Base-by-base conservation (phyloP, 2,113 vertebrate species). In the Sarotherodon lohbergeri region DNA sequence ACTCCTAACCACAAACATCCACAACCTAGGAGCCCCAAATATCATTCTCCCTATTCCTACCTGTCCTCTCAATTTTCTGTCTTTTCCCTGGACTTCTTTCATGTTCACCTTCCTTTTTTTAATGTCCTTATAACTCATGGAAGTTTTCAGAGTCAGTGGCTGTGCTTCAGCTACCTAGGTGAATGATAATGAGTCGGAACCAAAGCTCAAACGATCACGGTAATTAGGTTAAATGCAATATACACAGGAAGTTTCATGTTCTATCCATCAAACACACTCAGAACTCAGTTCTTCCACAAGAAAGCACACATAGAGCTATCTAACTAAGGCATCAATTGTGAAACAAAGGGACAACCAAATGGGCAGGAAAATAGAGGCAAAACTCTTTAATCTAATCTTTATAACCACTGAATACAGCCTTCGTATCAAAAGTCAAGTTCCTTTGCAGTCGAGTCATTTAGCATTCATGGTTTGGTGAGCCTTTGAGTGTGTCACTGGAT, bases 121-220 rank as follows among this genome's bases (percentile, higher is more conserved):
- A 68, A 48, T 57, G 5, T 19, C 85, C 14, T 7, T 12, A 19
- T 85, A 55, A 46, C 24, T 81, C 61, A 4, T 7, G 10, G 22
- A 78, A 13, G 46, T 50, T 57, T 54, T 57, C 22, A 52, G 36
- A 71, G 57, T 43, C 88, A 13, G 36, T 55, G 52, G 57, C 85
- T 82, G 43, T 27, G 3, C 82, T 50, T 34, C 39, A 48, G 87
- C 82, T 55, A 39, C 84, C 79, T 81, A 91, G 91, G 84, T 92
- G 92, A 93, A 93, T 91, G 83, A 80, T 43, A 94, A 93, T 87
- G 89, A 92, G 86, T 22, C 78, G 12, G 71, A 80, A 84, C 55
- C 46, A 39, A 90, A 87, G 82, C 85, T 81, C 85, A 84, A 52
- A 87, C 79, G 59, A 92, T 84, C 84, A 82, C 78, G 63, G 39